Conservation (phyloP, 2,113 vertebrate genomes). For the Trogon melanurus region DNA sequence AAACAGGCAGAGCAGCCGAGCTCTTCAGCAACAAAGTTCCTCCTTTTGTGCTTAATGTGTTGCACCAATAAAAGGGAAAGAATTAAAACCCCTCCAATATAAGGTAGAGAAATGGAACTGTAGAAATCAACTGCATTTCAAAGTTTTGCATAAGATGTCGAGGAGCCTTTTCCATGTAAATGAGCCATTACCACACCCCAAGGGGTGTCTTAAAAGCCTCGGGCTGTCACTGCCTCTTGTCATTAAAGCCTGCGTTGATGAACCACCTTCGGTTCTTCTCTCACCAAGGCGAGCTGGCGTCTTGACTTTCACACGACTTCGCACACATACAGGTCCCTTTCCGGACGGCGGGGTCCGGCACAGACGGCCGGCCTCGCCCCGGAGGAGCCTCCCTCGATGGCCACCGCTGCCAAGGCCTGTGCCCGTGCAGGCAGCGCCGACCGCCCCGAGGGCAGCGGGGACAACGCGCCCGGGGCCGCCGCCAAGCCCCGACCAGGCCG, state of each 20-base stretch:
- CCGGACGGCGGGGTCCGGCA: not conserved
- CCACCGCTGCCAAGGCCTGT: not conserved
- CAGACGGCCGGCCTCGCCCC: not conserved
- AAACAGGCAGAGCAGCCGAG: not conserved
- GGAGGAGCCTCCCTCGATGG: not conserved
- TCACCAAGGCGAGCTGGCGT: not conserved
- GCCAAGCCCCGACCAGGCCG: not conserved
- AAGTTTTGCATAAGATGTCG: constrained; percentile 23
- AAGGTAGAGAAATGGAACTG: constrained; percentile 19
- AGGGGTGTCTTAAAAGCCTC: constrained; percentile 9
- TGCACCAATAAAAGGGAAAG: constrained; percentile 49
- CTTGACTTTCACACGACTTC: not conserved
- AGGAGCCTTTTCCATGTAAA: constrained; percentile 51
- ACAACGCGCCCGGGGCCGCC: not conserved
- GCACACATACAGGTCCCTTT: accelerated
- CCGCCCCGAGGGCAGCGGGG: not conserved
- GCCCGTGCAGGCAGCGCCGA: not conserved
- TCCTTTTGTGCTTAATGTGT: not conserved
- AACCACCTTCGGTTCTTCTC: not conserved
- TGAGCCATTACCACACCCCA: not conserved
- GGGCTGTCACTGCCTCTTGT: not conserved
- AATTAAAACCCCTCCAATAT: constrained; percentile 43
- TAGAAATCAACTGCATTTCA: constrained; percentile 9
- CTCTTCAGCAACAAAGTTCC: not conserved
- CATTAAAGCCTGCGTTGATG: not conserved